Evolutionary conservation across 2,888 invertebrate genomes (phyloP), one percentile per base, ranked within the genome.

Genomic region (Liopterus haemorrhoidalis): DNA sequence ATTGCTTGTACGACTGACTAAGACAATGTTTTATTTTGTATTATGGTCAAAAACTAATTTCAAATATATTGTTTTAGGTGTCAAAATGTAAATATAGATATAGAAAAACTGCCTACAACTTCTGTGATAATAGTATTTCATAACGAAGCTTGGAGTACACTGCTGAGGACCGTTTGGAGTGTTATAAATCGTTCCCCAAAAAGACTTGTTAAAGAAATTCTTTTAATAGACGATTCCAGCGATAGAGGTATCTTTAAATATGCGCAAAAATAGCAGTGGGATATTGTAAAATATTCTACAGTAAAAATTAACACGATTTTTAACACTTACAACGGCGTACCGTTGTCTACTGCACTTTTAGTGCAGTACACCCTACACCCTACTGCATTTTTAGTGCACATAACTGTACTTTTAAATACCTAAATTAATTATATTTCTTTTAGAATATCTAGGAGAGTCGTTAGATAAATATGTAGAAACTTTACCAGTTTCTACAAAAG

Each of bases 141-240:
- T 66, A 99, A 99, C 65, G 99, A 99, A 70, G 97, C 97, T 0
- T 97, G 94, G 93, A 95, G 96, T 2, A 96, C 97, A 0, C 74
- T 99, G 8, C 72, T 97, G 58, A 75, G 99, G 41, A 97, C 96
- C 1, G 85, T 97, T 18, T 89, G 91, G 75, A 95, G 94, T 58
- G 92, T 93, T 28, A 85, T 97, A 46, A 80, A 85, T 62, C 75
- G 95, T 54, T 92, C 96, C 2, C 94, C 95, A 0, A 65, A 67
- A 9, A 62, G 75, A 47, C 68, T 95, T 28, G 67, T 99, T 8
- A 72, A 79, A 55, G 92, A 93, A 70, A 85, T 93, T 51, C 81
- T 93, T 55, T 72, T 93, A 12, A 88, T 93, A 1, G 93, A 93
- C 66, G 93, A 93, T 70, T 84, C 85, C 48, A 91, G 91, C 61